These are phyloP conservation scores for Osmoderma eremita DNA, from an alignment of 2,888 invertebrate genomes.

Conservation along the genomic window DNA sequence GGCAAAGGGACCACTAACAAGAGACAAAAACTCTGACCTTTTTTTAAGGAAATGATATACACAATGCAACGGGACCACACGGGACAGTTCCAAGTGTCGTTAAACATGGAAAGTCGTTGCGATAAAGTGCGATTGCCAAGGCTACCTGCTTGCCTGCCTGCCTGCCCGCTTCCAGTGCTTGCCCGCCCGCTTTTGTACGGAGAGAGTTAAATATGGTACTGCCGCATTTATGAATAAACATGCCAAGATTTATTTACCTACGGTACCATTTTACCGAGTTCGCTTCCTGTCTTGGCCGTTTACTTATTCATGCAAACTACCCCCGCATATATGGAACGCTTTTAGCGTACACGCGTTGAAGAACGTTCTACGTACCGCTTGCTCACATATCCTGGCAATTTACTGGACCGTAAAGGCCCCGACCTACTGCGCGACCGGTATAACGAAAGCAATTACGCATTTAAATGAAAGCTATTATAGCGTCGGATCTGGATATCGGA, in stretches of 20 bases:
- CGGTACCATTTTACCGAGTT: constrained; percentile 51
- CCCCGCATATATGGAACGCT: constrained; percentile 39
- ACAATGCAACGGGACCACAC: constrained; percentile 15
- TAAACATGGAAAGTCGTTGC: constrained; percentile 38
- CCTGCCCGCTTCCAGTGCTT: constrained; percentile 1
- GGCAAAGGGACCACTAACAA: no score
- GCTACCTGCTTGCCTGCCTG: constrained; percentile 1
- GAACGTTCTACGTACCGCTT: not conserved
- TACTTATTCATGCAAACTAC: constrained; percentile 49
- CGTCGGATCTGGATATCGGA: not conserved
- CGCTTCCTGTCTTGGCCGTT: constrained; percentile 52
- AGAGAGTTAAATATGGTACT: constrained; percentile 55
- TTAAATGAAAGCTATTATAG: constrained; percentile 18
- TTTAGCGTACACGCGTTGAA: constrained; percentile 13
- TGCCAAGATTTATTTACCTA: constrained; percentile 57
- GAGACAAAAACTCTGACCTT: not conserved
- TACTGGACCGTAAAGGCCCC: constrained; percentile 3
- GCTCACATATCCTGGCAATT: constrained; percentile 15
- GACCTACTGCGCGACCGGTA: constrained; percentile 12
- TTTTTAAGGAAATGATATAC: constrained; percentile 28
- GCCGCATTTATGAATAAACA: constrained; percentile 61
- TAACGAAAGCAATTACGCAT: constrained; percentile 34
- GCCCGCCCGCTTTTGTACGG: constrained; percentile 41
- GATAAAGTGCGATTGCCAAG: constrained; percentile 25
- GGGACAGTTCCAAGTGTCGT: constrained; percentile 33